phyloP scores from a whole-genome alignment of 2,113 vertebrate genomes.

The Cygnus buccinator region DNA sequence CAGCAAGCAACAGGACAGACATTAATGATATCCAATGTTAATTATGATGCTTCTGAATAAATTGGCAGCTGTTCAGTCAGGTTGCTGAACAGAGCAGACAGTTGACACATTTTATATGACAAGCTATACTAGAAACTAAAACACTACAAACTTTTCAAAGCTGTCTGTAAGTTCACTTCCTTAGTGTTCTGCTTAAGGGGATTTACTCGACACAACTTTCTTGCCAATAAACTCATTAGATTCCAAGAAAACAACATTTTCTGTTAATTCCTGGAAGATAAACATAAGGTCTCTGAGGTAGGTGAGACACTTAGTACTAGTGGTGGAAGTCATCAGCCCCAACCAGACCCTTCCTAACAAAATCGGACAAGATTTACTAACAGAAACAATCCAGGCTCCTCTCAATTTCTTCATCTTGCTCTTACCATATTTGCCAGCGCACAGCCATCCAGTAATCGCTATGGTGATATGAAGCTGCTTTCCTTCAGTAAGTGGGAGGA shows the following conservation, averaged over 20 bases:
- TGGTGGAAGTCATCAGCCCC: constrained; percentile 3
- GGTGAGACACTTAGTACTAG: background rate
- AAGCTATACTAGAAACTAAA: background rate
- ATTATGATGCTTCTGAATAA: background rate
- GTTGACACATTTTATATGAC: constrained; percentile 34
- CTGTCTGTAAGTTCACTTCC: background rate
- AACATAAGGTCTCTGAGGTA: background rate
- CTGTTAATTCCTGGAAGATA: constrained; percentile 33
- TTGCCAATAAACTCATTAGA: constrained; percentile 46
- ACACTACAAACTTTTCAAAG: background rate
- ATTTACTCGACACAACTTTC: constrained; percentile 19
- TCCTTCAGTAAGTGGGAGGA: constrained; percentile 89
- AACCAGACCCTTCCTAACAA: background rate
- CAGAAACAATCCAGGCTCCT: background rate
- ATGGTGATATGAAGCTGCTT: constrained; percentile 92
- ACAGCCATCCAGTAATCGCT: constrained; percentile 94
- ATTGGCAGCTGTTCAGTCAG: constrained; percentile 25
- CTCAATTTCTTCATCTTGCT: background rate
- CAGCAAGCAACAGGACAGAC: background rate
- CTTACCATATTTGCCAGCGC: constrained; percentile 94
- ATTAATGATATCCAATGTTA: background rate
- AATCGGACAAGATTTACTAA: background rate
- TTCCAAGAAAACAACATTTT: background rate
- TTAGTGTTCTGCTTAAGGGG: background rate
- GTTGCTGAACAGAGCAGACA: constrained; percentile 7